These are phyloP conservation scores for Laspeyria flexula DNA, from an alignment of 2,888 invertebrate genomes.

Conservation along the genomic window DNA sequence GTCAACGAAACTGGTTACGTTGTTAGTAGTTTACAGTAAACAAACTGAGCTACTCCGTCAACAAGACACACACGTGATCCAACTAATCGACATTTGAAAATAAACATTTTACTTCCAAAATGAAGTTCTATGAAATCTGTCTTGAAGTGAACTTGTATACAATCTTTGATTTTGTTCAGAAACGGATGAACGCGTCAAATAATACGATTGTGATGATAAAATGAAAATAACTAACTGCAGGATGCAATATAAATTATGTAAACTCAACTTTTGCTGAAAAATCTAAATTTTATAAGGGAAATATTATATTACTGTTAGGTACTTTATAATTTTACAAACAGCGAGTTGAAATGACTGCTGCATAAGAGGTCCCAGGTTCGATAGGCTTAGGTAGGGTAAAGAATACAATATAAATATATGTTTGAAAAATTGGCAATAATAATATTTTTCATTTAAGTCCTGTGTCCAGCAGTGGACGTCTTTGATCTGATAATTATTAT, in stretches of 20 bases:
- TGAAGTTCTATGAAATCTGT: slow-evolving; percentile 70
- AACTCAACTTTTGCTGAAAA: not conserved
- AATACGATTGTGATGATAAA: slow-evolving; percentile 18
- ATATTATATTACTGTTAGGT: not conserved
- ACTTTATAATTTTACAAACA: no score
- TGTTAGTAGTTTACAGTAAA: slow-evolving; percentile 65
- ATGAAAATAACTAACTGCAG: slow-evolving; percentile 22
- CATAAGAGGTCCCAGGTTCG: no score
- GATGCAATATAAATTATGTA: slow-evolving; percentile 22
- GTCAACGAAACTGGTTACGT: slow-evolving; percentile 52
- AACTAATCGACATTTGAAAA: slow-evolving; percentile 76
- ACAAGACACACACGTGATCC: slow-evolving; percentile 65
- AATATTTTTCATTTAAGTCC: no score
- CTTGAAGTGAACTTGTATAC: slow-evolving; percentile 52
- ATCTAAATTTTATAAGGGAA: not conserved
- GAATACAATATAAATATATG: no score
- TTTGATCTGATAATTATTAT: no score
- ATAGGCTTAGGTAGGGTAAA: no score
- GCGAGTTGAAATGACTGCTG: no score
- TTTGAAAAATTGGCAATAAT: no score
- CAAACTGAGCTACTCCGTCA: slow-evolving; percentile 75
- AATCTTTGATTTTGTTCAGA: slow-evolving; percentile 41
- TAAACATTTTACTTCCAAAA: slow-evolving; percentile 68
- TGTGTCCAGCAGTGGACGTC: no score
- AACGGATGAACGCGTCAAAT: slow-evolving; percentile 39